Percentiles rank a stretch among this genome's conserved stretches.
phyloP scores from a whole-genome alignment of 2,113 vertebrate species.

The Chitala chitala region DNA sequence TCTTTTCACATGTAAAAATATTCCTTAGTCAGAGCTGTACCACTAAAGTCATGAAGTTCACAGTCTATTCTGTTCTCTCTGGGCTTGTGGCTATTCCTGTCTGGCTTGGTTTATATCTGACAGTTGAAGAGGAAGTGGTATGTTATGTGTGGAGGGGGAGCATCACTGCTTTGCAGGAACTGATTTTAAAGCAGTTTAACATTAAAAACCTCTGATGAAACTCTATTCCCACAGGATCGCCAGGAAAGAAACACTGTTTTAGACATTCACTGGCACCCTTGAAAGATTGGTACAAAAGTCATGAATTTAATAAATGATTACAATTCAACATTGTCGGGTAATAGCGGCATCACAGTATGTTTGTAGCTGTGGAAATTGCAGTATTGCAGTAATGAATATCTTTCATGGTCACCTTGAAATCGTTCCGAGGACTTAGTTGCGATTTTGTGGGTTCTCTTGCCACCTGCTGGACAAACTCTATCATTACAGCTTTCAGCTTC shows the following conservation, averaged over 20 bases:
- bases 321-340: too few relatives aligned
- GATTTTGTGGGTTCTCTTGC: slow-evolving; percentile 3
- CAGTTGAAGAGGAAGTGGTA: neutral
- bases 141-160: neutral
- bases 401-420: neutral
- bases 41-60: slow-evolving; percentile 2
- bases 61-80: neutral
- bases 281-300: neutral
- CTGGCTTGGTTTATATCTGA: neutral
- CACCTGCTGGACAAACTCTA: slow-evolving; percentile 7
- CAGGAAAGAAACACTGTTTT: slow-evolving; percentile 15
- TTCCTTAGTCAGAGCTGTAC: slow-evolving; percentile 14
- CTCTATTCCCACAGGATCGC: neutral
- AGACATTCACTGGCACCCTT: neutral
- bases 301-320: neutral
- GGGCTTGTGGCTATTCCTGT: neutral
- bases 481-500: neutral
- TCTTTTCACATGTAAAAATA: slow-evolving; percentile 15
- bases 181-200: neutral
- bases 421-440: neutral
- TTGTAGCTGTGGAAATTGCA: neutral
- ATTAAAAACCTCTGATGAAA: neutral
- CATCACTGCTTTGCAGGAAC: neutral
- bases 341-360: neutral
- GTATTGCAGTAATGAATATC: neutral